Conservation (phyloP, 2,113 vertebrate species). For the Alethe diademata region DNA sequence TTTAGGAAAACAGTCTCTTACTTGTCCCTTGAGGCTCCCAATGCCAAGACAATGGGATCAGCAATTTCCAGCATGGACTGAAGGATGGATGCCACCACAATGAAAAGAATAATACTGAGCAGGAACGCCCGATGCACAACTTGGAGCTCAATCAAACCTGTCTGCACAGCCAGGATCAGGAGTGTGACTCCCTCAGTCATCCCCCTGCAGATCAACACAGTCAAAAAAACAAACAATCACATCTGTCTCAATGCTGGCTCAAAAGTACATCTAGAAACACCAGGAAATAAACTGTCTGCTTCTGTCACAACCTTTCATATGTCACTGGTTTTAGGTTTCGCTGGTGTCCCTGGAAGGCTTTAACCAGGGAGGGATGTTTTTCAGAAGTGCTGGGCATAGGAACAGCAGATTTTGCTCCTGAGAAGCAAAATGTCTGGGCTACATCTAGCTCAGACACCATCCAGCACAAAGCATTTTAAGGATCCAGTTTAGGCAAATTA, state of each 20-base stretch:
- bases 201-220: slow-evolving; percentile 76
- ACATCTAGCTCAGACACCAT: neutral
- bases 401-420: neutral
- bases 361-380: neutral
- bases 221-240: neutral
- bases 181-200: slow-evolving; percentile 98
- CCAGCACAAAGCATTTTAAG: neutral
- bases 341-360: neutral
- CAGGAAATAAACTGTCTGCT: neutral
- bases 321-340: neutral
- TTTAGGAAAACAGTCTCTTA: slow-evolving; percentile 64
- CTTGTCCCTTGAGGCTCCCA: slow-evolving; percentile 98
- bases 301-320: neutral
- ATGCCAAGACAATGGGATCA: slow-evolving; percentile 94
- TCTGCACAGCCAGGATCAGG: slow-evolving; percentile 94
- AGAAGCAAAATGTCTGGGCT: neutral
- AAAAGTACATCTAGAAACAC: neutral
- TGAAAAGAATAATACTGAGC: slow-evolving; percentile 98
- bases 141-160: slow-evolving; percentile 95
- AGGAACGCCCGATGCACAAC: slow-evolving; percentile 97
- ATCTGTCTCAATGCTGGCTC: neutral
- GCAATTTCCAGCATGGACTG: slow-evolving; percentile 99
- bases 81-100: slow-evolving; percentile 95
- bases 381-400: neutral
- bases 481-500: neutral